These are phyloP conservation scores for Mayetiola destructor DNA, from an alignment of 2,888 invertebrate species.

Conservation along the genomic window DNA sequence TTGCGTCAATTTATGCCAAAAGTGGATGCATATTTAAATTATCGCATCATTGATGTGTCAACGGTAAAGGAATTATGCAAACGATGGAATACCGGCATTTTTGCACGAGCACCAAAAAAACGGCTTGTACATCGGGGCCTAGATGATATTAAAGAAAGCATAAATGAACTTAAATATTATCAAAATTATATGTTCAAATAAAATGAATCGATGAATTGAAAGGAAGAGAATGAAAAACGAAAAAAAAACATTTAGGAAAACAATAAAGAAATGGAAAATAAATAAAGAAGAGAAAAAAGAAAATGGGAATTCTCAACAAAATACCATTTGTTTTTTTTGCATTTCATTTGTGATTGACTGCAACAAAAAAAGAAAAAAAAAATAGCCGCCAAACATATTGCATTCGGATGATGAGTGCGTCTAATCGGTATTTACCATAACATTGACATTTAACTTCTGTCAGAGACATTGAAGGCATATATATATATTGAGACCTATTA, in stretches of 20 bases:
- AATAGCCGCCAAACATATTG: background rate
- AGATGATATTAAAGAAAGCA: constrained; percentile 77
- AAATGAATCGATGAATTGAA: too few relatives aligned
- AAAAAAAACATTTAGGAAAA: too few relatives aligned
- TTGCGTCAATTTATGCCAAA: constrained; percentile 68
- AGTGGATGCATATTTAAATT: constrained; percentile 67
- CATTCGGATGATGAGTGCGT: background rate
- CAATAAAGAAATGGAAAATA: too few relatives aligned
- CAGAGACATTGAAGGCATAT: too few relatives aligned
- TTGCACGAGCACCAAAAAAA: constrained; percentile 45
- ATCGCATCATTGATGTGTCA: constrained; percentile 85
- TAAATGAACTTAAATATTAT: constrained; percentile 70
- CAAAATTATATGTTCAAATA: constrained; percentile 47
- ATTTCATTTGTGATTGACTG: background rate
- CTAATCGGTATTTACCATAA: background rate
- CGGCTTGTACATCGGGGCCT: constrained; percentile 53
- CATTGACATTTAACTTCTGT: background rate
- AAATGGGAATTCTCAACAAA: background rate
- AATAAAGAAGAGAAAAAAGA: too few relatives aligned
- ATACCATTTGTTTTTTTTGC: background rate
- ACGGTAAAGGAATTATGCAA: constrained; percentile 71
- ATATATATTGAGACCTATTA: too few relatives aligned
- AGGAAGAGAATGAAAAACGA: too few relatives aligned
- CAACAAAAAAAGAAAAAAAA: background rate
- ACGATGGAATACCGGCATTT: constrained; percentile 58